Base-by-base conservation (phyloP, 2,113 vertebrate species). In the Trichomycterus rosablanca region DNA sequence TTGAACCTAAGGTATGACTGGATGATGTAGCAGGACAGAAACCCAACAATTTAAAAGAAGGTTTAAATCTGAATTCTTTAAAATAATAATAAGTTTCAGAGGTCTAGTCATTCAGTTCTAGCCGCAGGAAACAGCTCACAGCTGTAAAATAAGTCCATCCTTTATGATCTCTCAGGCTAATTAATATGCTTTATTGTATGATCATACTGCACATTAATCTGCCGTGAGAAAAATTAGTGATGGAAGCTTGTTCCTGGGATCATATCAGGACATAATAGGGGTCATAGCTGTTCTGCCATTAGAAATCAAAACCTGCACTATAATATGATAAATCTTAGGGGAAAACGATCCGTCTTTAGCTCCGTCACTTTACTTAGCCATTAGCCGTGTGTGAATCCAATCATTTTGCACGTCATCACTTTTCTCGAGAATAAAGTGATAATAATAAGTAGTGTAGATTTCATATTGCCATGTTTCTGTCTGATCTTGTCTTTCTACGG, bases 131-230 rank as follows among this genome's bases (percentile, higher is more conserved):
- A 45, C 19, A 22, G 49, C 48, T 37, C 2, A 11, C 26, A 32
- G 51, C 53, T 56, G 44, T 45, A 37, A 64, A 54, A 64, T 55
- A 32, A 2, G 32, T 37, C 26, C 15, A 2, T 35, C 8, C 44
- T 64, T 64, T 64, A 64, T 48, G 32, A 26, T 28, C 51, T 3
- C 20, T n/a, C 15, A 15, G 32, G 32, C 62, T 55, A 55, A 64
- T 64, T 64, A 64, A 64, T 34, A 64, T 54, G 43, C 32, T 64
- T 64, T 64, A 64, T 64, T 64, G 51, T 46, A 24, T 37, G 28
- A 64, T 64, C 62, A 48, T 55, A 55, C 54, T 34, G 16, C 32
- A 35, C 51, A 22, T 55, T 37, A 46, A 64, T 64, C 51, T 37
- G 32, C 40, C 35, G 42, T 19, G 51, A 46, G 51, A 26, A 51